These are phyloP conservation scores for Eristalis tenax DNA, from an alignment of 2,888 invertebrate species.

Conservation along the genomic window DNA sequence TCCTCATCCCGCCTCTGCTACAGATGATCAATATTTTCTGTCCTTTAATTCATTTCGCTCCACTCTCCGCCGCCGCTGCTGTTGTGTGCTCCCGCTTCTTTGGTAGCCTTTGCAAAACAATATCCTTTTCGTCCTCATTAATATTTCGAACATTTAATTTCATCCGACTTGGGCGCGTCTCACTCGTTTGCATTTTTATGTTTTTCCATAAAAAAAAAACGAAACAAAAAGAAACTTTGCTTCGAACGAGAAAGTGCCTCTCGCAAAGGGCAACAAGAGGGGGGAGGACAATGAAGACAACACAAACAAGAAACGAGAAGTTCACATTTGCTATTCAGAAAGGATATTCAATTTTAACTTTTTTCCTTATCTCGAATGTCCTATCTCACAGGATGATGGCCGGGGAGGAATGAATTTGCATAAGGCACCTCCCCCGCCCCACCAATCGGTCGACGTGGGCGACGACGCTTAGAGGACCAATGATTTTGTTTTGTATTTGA, in stretches of 20 bases:
- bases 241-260: conserved; percentile 48
- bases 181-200: conserved; percentile 64
- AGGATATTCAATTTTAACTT: conserved; percentile 71
- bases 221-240: conserved; percentile 32
- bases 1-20: neutral
- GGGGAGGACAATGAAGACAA: neutral
- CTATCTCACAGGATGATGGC: conserved; percentile 17
- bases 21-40: neutral
- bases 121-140: conserved; percentile 61
- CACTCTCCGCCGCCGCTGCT: neutral
- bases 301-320: conserved; percentile 34
- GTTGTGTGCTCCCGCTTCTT: neutral
- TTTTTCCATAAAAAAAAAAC: conserved; percentile 28
- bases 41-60: neutral
- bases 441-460: conserved; percentile 14
- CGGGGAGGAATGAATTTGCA: neutral
- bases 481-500: conserved; percentile 13
- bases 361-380: conserved; percentile 64
- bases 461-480: conserved; percentile 21
- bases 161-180: conserved; percentile 18
- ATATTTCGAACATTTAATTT: conserved; percentile 69
- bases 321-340: conserved; percentile 67
- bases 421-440: conserved; percentile 1
- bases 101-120: conserved; percentile 16
- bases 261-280: neutral